A percentile compares a stretch with the other conserved stretches of the same genome.
Evolutionary conservation across 1,140 invertebrate species (phyloP).

Genomic region (Pomacea maculata): DNA sequence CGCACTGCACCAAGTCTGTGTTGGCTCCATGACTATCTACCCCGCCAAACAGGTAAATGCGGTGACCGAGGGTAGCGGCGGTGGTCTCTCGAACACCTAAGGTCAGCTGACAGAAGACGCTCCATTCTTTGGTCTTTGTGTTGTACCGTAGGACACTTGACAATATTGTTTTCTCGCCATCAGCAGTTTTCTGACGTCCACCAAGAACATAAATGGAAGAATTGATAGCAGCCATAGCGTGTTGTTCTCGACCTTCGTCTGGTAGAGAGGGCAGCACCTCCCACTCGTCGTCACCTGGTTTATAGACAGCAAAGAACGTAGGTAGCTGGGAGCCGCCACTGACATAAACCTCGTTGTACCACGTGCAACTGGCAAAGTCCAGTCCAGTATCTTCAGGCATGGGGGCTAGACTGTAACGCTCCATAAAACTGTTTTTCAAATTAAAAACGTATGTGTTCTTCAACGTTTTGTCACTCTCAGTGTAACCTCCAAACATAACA

Average conservation of each 20-base stretch:
- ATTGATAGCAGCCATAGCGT: slow-evolving; percentile 40
- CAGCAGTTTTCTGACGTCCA: slow-evolving; percentile 19
- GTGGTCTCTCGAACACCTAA: not conserved
- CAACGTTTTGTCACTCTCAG: too few species aligned
- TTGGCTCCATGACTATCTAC: not conserved
- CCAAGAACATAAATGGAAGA: slow-evolving; percentile 42
- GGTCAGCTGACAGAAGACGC: not conserved
- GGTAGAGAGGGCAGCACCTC: not conserved
- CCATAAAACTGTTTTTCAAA: too few species aligned
- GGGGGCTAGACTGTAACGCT: not conserved
- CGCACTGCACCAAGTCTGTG: not conserved
- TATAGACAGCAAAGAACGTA: not conserved
- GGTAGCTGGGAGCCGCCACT: not conserved
- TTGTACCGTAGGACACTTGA: not conserved
- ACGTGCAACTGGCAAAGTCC: not conserved
- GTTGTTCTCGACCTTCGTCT: slow-evolving; percentile 41
- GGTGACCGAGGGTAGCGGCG: not conserved
- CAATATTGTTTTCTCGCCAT: slow-evolving; percentile 13
- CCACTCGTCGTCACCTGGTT: slow-evolving; percentile 1
- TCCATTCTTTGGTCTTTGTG: not conserved
- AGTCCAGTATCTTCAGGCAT: not conserved
- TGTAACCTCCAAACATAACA: too few species aligned
- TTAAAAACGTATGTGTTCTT: too few species aligned
- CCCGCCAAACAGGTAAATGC: not conserved
- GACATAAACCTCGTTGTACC: not conserved